Evolutionary conservation across 1,140 invertebrate genomes (phyloP), one percentile per base, ranked within the genome.

Genomic region (Temnothorax longispinosus): DNA sequence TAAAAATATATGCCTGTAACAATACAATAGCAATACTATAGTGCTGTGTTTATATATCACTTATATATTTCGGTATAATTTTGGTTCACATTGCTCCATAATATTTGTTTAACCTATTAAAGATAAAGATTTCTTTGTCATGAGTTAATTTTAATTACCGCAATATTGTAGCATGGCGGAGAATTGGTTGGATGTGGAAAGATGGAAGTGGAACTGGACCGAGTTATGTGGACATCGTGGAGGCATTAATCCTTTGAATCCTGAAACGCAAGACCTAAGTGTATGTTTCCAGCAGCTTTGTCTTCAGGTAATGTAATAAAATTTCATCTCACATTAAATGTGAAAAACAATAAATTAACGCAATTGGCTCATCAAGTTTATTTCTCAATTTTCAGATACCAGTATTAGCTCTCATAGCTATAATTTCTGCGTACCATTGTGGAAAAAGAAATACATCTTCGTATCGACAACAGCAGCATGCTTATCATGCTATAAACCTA

Each of bases 261-360:
- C 96, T 21, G 92, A 95, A n/a, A 96, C 96, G 8, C 96, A 97
- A 91, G 97, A 98, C 94, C 96, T 98, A 89, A 96, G 97, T 88
- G 94, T 97, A 64, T 99, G 98, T 93, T 98, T 98, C 93, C 97
- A 98, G 94, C 96, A 98, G 92, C 93, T 98, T 60, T 97, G 96
- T 88, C 95, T 98, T 60, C 96, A 97, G 92, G 96, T 98, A 74
- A 65, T 15, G 54, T 4, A 11, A 77, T 64, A 27, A 27, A 76
- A 84, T 60, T 81, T 52, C 35, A 81, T 76, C 58, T 75, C 18
- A 13, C 3, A 86, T 71, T 84, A 18, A 58, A 41, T 67, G 72
- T 56, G 32, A 5, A 18, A 60, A 27, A 41, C 77, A n/a, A 38
- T 65, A 21, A 38, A 7, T 85, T 41, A 44, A 21, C 1, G 32